A percentile compares a stretch with the other conserved stretches of the same genome.
phyloP scores from a whole-genome alignment of 2,797 vertebrate species.

The Dermochelys coriacea region DNA sequence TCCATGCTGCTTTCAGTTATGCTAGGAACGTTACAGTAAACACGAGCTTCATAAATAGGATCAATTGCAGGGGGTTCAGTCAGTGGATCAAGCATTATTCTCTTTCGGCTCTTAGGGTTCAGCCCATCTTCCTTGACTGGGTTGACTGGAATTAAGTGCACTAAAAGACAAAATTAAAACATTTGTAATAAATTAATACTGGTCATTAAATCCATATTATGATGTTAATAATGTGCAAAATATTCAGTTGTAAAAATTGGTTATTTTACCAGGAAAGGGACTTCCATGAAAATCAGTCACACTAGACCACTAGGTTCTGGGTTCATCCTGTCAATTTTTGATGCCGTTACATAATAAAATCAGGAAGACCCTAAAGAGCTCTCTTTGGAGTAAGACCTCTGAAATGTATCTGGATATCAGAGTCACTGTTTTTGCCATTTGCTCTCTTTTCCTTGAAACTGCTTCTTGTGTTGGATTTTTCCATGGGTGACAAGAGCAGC shows the following conservation, averaged over 20 bases:
- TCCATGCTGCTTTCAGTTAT: constrained; percentile 91
- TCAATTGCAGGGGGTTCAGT: constrained; percentile 86
- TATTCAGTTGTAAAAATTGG: rapidly evolving
- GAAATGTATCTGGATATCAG: not conserved
- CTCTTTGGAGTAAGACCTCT: not conserved
- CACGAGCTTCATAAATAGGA: constrained; percentile 89
- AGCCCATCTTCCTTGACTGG: constrained; percentile 81
- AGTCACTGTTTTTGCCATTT: not conserved
- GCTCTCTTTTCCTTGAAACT: not conserved
- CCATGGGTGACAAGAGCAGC: not conserved
- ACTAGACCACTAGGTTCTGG: rapidly evolving
- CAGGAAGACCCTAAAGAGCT: not conserved
- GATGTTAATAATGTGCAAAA: not conserved
- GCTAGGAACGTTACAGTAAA: constrained; percentile 94
- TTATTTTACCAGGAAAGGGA: not conserved
- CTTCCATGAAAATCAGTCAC: not conserved
- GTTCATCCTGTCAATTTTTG: not conserved
- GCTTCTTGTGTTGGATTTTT: not conserved
- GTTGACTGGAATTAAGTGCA: constrained; percentile 90
- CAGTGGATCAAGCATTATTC: constrained; percentile 88
- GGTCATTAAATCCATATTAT: not conserved
- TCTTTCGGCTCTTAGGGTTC: constrained; percentile 90
- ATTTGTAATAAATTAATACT: not conserved
- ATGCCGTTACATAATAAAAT: not conserved
- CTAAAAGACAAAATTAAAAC: constrained; percentile 71